A percentile compares a stretch with the other conserved stretches of the same genome.
Evolutionary conservation across 2,113 vertebrate species (phyloP).

Genomic region (Aspiorhynchus laticeps): DNA sequence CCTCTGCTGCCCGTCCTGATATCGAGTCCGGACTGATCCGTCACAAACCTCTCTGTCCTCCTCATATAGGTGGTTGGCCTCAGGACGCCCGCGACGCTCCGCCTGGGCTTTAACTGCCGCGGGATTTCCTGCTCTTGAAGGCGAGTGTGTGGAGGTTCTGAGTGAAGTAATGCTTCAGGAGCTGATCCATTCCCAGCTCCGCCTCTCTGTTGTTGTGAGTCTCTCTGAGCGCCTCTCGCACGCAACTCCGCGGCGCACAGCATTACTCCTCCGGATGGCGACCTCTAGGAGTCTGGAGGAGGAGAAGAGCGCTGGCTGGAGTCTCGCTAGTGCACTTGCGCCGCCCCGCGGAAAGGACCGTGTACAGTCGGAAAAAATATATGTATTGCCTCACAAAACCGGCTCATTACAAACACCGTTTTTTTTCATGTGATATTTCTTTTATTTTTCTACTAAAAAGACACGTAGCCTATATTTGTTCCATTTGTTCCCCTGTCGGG

Average conservation of each 20-base stretch:
- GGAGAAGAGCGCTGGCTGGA: too few relatives aligned
- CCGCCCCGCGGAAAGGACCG: neutral
- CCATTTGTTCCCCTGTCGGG: too few relatives aligned
- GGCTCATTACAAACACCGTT: too few relatives aligned
- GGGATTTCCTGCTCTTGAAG: slow-evolving; percentile 40
- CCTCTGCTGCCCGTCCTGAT: slow-evolving; percentile 20
- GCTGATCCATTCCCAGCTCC: slow-evolving; percentile 48
- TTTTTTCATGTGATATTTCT: too few relatives aligned
- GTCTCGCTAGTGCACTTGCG: neutral
- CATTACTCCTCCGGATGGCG: neutral
- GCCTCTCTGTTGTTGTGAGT: slow-evolving; percentile 55
- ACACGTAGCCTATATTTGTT: too few relatives aligned
- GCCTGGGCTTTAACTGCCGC: neutral
- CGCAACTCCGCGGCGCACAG: neutral
- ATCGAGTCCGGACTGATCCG: slow-evolving; percentile 27
- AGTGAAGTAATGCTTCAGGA: slow-evolving; percentile 4
- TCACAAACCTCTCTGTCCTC: neutral
- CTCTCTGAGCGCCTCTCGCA: slow-evolving; percentile 29
- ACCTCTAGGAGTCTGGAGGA: slow-evolving; percentile 52
- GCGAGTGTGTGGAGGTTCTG: slow-evolving; percentile 22
- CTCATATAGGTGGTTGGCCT: slow-evolving; percentile 19
- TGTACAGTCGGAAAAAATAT: neutral
- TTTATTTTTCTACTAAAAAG: neutral
- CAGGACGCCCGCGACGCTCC: neutral
- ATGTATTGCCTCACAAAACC: too few relatives aligned